Evolutionary conservation across 2,888 invertebrate genomes (phyloP).

Genomic region (Cheilosia grossa): DNA sequence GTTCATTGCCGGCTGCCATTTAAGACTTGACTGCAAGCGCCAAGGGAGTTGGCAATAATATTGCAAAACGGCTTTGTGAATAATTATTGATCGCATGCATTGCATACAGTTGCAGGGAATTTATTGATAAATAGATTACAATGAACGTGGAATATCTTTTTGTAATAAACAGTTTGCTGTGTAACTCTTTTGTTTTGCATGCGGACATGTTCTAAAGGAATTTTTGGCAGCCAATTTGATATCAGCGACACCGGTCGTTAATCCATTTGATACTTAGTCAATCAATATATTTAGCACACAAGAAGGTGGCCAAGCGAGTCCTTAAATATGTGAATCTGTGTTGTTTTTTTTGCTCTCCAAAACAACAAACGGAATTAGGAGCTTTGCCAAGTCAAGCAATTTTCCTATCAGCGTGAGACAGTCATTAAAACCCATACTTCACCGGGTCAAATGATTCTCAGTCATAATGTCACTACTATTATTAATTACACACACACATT

Average conservation of each 20-base stretch:
- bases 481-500: slow-evolving; percentile 8
- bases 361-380: too few species aligned
- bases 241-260: too few species aligned
- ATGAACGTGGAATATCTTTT: background rate
- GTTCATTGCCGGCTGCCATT: slow-evolving; percentile 64
- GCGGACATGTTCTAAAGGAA: too few species aligned
- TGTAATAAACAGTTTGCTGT: background rate
- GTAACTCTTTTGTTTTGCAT: slow-evolving; percentile 23
- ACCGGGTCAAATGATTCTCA: background rate
- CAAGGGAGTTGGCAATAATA: slow-evolving; percentile 53
- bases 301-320: too few species aligned
- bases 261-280: too few species aligned
- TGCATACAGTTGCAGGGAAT: background rate
- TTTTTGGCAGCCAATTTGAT: too few species aligned
- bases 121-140: slow-evolving; percentile 25
- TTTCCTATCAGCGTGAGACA: too few species aligned
- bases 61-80: slow-evolving; percentile 11
- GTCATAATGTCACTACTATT: background rate
- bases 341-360: too few species aligned
- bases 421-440: background rate
- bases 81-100: slow-evolving; percentile 23
- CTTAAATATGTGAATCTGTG: too few species aligned
- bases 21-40: slow-evolving; percentile 58
- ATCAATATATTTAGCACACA: too few species aligned
- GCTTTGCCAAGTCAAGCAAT: too few species aligned